These are phyloP conservation scores for Rhegmatorhina hoffmannsi DNA, from an alignment of 2,113 vertebrate species.

Conservation along the genomic window DNA sequence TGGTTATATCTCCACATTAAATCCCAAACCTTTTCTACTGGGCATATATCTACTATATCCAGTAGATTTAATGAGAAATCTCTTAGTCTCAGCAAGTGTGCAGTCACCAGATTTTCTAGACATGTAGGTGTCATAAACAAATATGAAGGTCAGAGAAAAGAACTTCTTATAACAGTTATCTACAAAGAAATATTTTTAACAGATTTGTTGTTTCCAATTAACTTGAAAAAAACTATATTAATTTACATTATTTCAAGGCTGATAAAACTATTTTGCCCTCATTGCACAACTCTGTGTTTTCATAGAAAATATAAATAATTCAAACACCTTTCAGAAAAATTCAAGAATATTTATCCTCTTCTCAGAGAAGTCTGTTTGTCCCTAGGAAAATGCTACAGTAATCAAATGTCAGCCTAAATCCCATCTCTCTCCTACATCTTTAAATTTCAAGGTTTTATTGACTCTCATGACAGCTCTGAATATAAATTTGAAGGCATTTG, in stretches of 20 bases:
- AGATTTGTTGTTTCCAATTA: background rate
- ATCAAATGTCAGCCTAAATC: background rate
- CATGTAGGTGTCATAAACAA: background rate
- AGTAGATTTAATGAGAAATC: background rate
- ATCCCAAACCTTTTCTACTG: background rate
- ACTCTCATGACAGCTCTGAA: background rate
- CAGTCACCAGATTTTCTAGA: background rate
- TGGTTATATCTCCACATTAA: background rate
- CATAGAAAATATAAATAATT: constrained; percentile 27
- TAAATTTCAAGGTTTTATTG: background rate
- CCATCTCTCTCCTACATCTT: background rate
- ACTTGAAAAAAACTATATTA: background rate
- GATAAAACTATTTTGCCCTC: background rate
- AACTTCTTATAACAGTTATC: background rate
- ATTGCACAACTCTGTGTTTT: background rate
- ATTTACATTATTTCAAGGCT: background rate
- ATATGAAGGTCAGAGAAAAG: background rate
- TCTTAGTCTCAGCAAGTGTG: background rate
- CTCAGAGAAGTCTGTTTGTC: background rate
- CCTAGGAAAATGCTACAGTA: background rate
- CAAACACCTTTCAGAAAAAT: constrained; percentile 9
- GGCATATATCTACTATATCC: background rate
- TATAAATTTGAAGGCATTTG: background rate
- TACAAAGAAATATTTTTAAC: background rate
- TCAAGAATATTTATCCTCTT: background rate